A percentile compares a stretch with the other conserved stretches of the same genome.
phyloP scores from a whole-genome alignment of 2,113 vertebrate genomes.

The Gopherus flavomarginatus region DNA sequence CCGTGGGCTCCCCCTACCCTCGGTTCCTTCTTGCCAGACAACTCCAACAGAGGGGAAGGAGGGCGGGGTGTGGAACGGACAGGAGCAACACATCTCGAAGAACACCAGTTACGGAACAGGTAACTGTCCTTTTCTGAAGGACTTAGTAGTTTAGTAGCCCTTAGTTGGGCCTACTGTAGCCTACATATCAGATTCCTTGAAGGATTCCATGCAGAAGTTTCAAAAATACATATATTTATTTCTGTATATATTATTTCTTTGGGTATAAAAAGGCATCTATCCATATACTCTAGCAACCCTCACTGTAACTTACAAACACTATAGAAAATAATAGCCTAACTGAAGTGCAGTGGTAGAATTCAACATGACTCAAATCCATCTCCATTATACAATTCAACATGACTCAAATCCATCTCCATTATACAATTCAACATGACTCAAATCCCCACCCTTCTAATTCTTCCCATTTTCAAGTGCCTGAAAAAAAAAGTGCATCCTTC shows the following conservation, averaged over 20 bases:
- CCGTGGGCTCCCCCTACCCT: too few species aligned
- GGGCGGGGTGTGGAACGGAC: too few species aligned
- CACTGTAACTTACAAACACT: conserved; percentile 25
- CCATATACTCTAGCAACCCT: conserved; percentile 1
- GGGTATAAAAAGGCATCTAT: background rate
- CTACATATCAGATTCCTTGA: background rate
- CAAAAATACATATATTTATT: background rate
- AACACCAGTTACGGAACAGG: too few species aligned
- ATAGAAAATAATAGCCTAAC: background rate
- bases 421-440: background rate
- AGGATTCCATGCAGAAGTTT: background rate
- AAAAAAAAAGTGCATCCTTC: background rate
- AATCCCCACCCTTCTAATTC: background rate
- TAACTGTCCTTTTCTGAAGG: background rate
- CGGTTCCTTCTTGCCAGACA: too few species aligned
- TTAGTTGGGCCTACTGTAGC: background rate
- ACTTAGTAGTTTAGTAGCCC: background rate
- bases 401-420: background rate
- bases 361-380: conserved; percentile 34
- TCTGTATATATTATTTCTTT: background rate
- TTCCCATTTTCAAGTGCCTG: background rate
- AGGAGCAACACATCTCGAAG: too few species aligned
- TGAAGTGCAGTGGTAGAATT: conserved; percentile 29
- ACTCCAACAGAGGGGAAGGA: too few species aligned
- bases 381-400: too few species aligned